A percentile compares a stretch with the other conserved stretches of the same genome.
These are phyloP conservation scores for Cavia porcellus DNA, from an alignment of 2,113 vertebrate species.

Conservation along the genomic window DNA sequence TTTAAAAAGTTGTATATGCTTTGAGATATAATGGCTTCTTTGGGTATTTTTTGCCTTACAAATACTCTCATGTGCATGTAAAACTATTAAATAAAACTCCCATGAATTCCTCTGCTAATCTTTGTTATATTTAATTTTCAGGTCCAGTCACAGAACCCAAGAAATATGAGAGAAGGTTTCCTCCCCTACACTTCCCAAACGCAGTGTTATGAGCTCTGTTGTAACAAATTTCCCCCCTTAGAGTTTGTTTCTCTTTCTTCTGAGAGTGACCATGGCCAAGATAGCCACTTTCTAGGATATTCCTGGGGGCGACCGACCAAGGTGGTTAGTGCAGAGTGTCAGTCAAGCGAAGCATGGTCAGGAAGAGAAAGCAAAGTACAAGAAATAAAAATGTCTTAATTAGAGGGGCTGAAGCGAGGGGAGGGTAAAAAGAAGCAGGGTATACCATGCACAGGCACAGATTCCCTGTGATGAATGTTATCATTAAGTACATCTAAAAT, in stretches of 20 bases:
- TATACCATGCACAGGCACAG: not conserved
- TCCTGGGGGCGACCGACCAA: too few species aligned
- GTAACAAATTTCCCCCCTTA: not conserved
- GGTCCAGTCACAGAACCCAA: not conserved
- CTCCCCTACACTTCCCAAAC: not conserved
- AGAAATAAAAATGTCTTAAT: not conserved
- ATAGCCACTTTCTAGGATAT: not conserved
- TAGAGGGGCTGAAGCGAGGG: not conserved
- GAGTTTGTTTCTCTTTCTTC: not conserved
- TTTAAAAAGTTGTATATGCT: not conserved
- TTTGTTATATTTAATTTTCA: not conserved
- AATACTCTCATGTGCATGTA: not conserved
- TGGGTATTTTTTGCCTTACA: not conserved
- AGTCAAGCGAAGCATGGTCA: not conserved
- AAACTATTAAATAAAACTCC: not conserved
- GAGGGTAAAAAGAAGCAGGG: not conserved
- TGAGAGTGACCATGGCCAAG: not conserved
- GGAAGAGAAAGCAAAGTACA: not conserved
- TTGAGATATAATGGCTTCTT: not conserved
- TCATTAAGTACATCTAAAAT: not conserved
- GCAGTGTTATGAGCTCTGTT: not conserved
- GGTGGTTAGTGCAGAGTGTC: not conserved
- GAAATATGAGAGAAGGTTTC: not conserved
- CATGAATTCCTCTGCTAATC: not conserved
- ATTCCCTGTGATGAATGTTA: not conserved